Evolutionary conservation across 2,113 vertebrate genomes (phyloP).

Genomic region (Oreochromis spilurus): DNA sequence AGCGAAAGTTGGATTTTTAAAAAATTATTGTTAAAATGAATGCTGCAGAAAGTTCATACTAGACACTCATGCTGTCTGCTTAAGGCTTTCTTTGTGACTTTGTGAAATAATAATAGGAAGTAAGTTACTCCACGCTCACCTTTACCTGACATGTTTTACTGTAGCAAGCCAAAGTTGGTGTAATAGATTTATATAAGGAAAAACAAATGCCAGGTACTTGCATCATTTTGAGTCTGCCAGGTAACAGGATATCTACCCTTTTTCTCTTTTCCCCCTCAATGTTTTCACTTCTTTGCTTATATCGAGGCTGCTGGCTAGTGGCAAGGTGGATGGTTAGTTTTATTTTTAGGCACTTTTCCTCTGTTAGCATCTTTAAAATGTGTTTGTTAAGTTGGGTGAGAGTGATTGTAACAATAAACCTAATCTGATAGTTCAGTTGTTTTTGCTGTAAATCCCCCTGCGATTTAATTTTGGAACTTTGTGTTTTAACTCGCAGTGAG

Average conservation of each 20-base stretch:
- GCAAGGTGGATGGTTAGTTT: background rate
- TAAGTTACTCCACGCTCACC: background rate
- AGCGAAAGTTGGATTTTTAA: background rate
- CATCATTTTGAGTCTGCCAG: background rate
- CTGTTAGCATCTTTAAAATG: background rate
- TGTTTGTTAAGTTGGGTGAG: background rate
- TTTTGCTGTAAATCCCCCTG: background rate
- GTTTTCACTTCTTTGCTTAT: background rate
- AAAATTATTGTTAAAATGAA: background rate
- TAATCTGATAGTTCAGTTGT: background rate
- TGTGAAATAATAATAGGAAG: background rate
- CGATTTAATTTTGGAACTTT: background rate
- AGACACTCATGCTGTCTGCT: background rate
- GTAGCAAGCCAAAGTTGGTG: background rate
- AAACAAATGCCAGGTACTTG: background rate
- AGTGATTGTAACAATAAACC: background rate
- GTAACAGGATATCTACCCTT: background rate
- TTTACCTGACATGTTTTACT: background rate
- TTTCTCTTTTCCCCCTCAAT: accelerated
- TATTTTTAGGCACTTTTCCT: background rate
- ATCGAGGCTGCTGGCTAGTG: background rate
- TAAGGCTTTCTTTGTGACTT: background rate
- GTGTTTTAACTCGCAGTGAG: background rate
- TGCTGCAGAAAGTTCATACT: background rate
- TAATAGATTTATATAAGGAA: background rate